These are phyloP conservation scores for Ylistrum balloti DNA, from an alignment of 1,140 invertebrate genomes.

Conservation along the genomic window DNA sequence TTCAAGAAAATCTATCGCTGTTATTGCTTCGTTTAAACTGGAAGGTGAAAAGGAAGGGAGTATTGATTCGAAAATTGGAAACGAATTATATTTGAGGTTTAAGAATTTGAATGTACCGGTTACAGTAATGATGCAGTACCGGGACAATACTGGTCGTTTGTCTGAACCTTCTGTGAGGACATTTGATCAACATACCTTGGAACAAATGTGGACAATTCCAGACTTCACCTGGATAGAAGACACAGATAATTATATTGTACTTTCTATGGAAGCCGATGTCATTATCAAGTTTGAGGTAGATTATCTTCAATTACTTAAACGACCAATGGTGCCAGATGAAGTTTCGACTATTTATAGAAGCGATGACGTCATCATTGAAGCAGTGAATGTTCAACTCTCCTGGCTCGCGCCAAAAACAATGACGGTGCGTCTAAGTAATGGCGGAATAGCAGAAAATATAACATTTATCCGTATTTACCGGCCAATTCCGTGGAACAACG, in stretches of 20 bases:
- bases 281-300: slow-evolving; percentile 32
- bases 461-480: slow-evolving; percentile 64
- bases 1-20: neutral
- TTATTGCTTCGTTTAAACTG: slow-evolving; percentile 55
- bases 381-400: slow-evolving; percentile 67
- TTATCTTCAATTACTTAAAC: slow-evolving; percentile 54
- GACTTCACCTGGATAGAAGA: slow-evolving; percentile 66
- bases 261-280: slow-evolving; percentile 43
- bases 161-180: neutral
- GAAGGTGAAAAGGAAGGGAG: slow-evolving; percentile 58
- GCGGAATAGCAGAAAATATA: slow-evolving; percentile 44
- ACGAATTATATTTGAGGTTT: slow-evolving; percentile 52
- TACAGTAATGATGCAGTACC: slow-evolving; percentile 45
- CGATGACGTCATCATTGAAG: slow-evolving; percentile 62
- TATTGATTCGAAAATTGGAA: slow-evolving; percentile 66
- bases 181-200: neutral
- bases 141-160: slow-evolving; percentile 47
- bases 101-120: neutral
- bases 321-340: slow-evolving; percentile 59
- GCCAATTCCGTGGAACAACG: slow-evolving; percentile 62
- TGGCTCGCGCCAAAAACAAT: slow-evolving; percentile 66
- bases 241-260: slow-evolving; percentile 51
- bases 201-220: slow-evolving; percentile 48
- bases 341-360: slow-evolving; percentile 54
- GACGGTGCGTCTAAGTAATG: slow-evolving; percentile 48